Evolutionary conservation across 2,113 vertebrate species (phyloP), one percentile per base, ranked within the genome.

Genomic region (Pithys albifrons): DNA sequence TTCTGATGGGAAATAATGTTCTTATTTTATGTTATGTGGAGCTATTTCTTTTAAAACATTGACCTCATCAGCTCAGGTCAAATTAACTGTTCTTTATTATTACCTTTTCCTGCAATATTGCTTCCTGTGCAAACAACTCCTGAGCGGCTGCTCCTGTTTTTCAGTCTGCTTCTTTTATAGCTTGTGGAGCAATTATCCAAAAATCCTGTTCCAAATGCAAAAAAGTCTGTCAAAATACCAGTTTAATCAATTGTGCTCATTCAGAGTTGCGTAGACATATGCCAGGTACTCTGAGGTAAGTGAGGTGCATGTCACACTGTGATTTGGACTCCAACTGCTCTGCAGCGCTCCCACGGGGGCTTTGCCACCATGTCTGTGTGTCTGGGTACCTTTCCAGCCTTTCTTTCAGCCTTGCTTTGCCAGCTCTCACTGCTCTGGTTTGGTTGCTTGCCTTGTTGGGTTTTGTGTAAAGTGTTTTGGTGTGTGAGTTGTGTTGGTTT

Each of bases 101-200:
- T 96, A 78, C 81, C 51, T 96, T 97, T 71, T 82, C 83, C 87
- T 95, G 77, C 85, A 71, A 61, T 85, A 96, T 93, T 95, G 69
- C 77, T 95, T 97, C 94, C 77, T 96, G 90, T 96, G 92, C 92
- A 92, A 96, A 78, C 84, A 96, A 83, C 91, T 75, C 64, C 88
- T 64, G 70, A 61, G 41, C 0, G 71, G 12, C 67, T 88, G 87
- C 92, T 97, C 48, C 88, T 95, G 39, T 64, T 95, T 93, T 93
- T 72, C 64, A 90, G 85, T 66, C 78, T 94, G 54, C 91, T 96
- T 94, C 85, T 93, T 97, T 97, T 96, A 92, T 84, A 78, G 87
- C 79, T 89, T 18, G 3, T 74, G 71, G 88, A 95, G 92, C 85
- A 96, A 80, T 96, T 93, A 93, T 88, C 88, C 65, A 67, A 97